phyloP scores from a whole-genome alignment of 64 coral and sea anemone genomes.

The Porites lutea region DNA sequence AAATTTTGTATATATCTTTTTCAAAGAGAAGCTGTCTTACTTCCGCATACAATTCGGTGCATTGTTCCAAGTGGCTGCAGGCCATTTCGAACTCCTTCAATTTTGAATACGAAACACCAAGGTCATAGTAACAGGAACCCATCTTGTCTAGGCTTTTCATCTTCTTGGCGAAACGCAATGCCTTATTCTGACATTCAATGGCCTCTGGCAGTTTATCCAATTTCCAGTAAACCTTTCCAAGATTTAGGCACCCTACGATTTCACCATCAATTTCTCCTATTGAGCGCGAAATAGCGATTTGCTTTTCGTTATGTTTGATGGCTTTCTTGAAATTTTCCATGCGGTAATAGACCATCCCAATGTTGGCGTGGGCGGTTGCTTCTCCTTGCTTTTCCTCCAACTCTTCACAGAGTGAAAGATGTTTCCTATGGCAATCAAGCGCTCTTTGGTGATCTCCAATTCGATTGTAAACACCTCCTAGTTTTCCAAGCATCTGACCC shows the following conservation, averaged over 20 bases:
- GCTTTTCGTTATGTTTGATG: conserved; percentile 27
- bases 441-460: conserved; percentile 25
- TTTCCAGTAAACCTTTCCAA: conserved; percentile 5
- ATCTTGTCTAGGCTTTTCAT: conserved; percentile 34
- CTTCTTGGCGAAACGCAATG: conserved; percentile 19
- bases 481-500: conserved; percentile 29
- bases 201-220: background rate
- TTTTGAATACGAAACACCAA: conserved; percentile 28
- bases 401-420: conserved; percentile 39
- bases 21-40: conserved; percentile 39
- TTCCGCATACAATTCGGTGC: conserved; percentile 13
- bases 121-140: conserved; percentile 2
- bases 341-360: conserved; percentile 30
- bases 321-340: conserved; percentile 24
- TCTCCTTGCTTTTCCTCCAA: conserved; percentile 42
- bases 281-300: conserved; percentile 38
- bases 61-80: conserved; percentile 17
- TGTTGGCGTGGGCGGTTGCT: conserved; percentile 31
- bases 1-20: conserved; percentile 18
- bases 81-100: conserved; percentile 3
- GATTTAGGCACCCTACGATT: conserved; percentile 13
- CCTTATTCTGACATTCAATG: conserved; percentile 26
- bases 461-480: conserved; percentile 8
- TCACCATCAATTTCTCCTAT: conserved; percentile 34
- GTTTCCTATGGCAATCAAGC: conserved; percentile 24